Evolutionary conservation across 2,888 invertebrate species (phyloP), one percentile per base, ranked within the genome.

Genomic region (Netelia fuscicornis): DNA sequence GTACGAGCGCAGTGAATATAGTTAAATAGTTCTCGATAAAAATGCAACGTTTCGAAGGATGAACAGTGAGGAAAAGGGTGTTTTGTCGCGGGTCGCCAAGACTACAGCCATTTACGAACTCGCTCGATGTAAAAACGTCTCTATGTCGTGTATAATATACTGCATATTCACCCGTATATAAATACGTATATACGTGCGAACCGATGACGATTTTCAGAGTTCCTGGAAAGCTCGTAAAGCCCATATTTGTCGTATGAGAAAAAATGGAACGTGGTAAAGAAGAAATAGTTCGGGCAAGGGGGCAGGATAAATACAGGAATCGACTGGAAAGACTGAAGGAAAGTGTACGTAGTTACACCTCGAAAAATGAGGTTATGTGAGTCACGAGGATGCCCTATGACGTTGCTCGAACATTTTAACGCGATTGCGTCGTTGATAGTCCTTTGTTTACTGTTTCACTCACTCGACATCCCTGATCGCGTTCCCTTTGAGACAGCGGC

Each of bases 401-500:
- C 17, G 52, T 3, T 20, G 37, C 13, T 5, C 6, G 23, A 65
- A 75, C 17, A 52, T 30, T 52, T 52, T 2, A 30, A 8, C 30
- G 30, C 17, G n/a, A 65, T 37, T 37, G 25, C n/a, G 54, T 62
- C 9, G 13, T 8, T 10, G 17, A 8, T 20, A 20, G 6, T 30
- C 62, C 71, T 30, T 74, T 58, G 8, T 10, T 6, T 48, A 23
- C 48, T 48, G 64, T 23, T n/a, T 71, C 37, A 89, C 91, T 76
- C 90, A 93, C 93, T 88, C 90, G 91, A 89, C 93, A 92, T 85
- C 91, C 92, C 81, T 92, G 91, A 68, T 92, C 91, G 86, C 89
- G 81, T 94, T 98, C 98, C 87, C 96, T 95, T 86, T 95, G 95
- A 94, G 97, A 98, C 96, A 98, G 96, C 30, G 98, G 98, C 72